Evolutionary conservation across 2,797 vertebrate species (phyloP).

Genomic region (Setipinna tenuifilis): DNA sequence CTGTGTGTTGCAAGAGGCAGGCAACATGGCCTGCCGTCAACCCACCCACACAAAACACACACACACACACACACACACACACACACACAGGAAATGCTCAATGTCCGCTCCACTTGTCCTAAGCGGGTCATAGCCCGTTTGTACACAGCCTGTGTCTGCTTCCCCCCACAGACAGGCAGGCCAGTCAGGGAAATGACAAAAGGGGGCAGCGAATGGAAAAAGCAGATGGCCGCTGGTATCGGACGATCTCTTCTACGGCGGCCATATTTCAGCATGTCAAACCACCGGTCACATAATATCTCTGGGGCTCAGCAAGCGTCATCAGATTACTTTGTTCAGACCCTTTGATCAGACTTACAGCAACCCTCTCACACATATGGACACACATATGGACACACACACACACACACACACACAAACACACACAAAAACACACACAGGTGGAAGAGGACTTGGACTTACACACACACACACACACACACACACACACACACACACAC

Average conservation of each 20-base stretch:
- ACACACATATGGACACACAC: too few relatives aligned
- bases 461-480: neutral
- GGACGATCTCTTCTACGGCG: neutral
- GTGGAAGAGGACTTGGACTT: too few relatives aligned
- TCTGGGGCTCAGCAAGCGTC: neutral
- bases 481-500: neutral
- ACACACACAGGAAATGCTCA: neutral
- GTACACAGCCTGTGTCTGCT: neutral
- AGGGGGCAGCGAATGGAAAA: neutral
- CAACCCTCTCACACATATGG: neutral
- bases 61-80: neutral
- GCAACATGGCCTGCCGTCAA: neutral
- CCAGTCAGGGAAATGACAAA: too few relatives aligned
- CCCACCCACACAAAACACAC: neutral
- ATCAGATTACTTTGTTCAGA: neutral
- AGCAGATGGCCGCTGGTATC: constrained; percentile 15
- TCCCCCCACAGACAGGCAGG: neutral
- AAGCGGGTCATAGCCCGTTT: neutral
- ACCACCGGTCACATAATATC: neutral
- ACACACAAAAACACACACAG: too few relatives aligned
- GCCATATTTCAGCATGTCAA: neutral
- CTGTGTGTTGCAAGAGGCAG: neutral
- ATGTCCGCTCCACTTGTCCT: constrained; percentile 2
- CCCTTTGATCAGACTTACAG: neutral
- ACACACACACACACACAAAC: too few relatives aligned